Percentiles rank a stretch among this genome's conserved stretches.
phyloP scores from a whole-genome alignment of 2,888 invertebrate genomes.

The Phasia obesa region DNA sequence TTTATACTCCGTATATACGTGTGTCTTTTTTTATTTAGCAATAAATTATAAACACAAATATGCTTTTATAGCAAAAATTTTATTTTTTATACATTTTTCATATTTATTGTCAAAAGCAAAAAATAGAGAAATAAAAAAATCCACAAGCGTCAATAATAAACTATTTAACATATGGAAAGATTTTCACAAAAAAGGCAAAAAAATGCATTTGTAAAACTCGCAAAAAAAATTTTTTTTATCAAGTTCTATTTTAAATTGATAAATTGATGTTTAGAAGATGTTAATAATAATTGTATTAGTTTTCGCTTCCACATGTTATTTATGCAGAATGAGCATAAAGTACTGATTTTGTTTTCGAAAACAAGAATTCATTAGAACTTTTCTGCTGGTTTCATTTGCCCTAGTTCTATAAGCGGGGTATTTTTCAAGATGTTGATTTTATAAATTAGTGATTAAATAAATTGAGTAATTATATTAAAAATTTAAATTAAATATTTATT shows the following conservation, averaged over 20 bases:
- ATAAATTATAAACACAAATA: constrained; percentile 63
- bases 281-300: no score
- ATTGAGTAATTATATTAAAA: no score
- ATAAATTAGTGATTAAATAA: no score
- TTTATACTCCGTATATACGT: background rate
- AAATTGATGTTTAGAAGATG: no score
- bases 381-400: no score
- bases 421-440: no score
- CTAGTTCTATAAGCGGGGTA: no score
- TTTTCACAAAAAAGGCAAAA: background rate
- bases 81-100: background rate
- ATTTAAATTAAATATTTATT: no score
- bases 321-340: no score
- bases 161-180: constrained; percentile 43
- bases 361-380: no score
- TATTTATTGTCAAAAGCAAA: background rate
- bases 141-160: constrained; percentile 56
- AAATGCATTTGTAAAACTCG: background rate
- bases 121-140: background rate
- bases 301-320: no score
- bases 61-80: constrained; percentile 50
- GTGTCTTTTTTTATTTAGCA: constrained; percentile 24
- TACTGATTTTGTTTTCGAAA: no score
- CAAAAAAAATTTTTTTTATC: background rate
- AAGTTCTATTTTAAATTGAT: background rate